Evolutionary conservation across 1,140 invertebrate genomes (phyloP).

Genomic region (Popillia japonica): DNA sequence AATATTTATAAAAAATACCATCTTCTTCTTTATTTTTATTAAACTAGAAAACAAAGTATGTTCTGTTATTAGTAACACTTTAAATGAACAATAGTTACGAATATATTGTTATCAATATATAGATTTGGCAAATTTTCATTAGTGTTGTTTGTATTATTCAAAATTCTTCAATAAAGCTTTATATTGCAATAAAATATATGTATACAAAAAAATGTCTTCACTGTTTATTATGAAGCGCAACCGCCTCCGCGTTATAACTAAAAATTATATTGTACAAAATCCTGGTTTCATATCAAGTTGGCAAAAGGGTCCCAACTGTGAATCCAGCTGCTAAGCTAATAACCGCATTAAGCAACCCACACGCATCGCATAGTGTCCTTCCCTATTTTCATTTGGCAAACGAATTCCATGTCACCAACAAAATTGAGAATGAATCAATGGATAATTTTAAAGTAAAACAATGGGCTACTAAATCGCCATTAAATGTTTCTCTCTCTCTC

Average conservation of each 20-base stretch:
- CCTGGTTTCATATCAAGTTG: not conserved
- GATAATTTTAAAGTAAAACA: not conserved
- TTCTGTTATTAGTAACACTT: too few relatives aligned
- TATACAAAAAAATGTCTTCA: too few relatives aligned
- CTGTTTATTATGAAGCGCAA: too few relatives aligned
- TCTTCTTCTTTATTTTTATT: too few relatives aligned
- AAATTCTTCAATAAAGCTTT: too few relatives aligned
- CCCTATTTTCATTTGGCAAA: not conserved
- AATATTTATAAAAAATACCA: too few relatives aligned
- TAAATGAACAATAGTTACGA: too few relatives aligned
- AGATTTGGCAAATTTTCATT: too few relatives aligned
- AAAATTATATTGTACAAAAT: not conserved
- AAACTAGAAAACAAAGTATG: too few relatives aligned
- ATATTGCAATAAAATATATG: too few relatives aligned
- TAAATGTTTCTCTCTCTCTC: not conserved
- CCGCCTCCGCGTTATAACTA: not conserved
- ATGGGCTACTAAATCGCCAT: not conserved
- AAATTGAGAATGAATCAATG: not conserved
- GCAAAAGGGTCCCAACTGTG: not conserved
- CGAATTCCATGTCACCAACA: not conserved
- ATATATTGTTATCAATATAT: too few relatives aligned
- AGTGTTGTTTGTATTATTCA: too few relatives aligned
- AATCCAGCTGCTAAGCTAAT: conserved; percentile 5
- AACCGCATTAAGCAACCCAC: not conserved
- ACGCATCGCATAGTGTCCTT: not conserved